These are phyloP conservation scores for Aepyceros melampus DNA, from an alignment of 2,113 vertebrate species.

Conservation along the genomic window DNA sequence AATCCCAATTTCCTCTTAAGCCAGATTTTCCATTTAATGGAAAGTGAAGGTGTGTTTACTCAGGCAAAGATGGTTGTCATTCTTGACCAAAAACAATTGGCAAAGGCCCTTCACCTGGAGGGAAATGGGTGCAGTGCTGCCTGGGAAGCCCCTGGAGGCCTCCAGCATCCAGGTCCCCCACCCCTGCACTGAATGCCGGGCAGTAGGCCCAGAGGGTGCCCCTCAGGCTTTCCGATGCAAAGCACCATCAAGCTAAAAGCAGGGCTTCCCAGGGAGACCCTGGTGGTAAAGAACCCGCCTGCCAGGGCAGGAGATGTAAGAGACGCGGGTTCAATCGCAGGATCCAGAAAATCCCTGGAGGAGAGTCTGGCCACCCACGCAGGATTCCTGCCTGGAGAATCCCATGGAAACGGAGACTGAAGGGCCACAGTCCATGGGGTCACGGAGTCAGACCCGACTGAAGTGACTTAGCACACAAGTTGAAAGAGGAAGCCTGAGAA, in stretches of 20 bases:
- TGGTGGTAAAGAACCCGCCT: neutral
- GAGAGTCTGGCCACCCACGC: neutral
- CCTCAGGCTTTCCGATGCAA: neutral
- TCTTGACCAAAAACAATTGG: neutral
- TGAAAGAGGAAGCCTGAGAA: neutral
- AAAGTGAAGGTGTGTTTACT: neutral
- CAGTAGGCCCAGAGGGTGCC: no score
- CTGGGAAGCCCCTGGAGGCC: neutral
- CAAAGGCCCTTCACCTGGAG: neutral
- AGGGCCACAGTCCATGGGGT: neutral
- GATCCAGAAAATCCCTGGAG: neutral
- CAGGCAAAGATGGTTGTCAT: neutral
- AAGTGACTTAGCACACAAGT: neutral
- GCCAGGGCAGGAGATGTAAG: neutral
- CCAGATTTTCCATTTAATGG: neutral
- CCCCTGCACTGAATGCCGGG: neutral
- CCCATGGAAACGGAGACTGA: neutral
- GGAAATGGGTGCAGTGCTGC: neutral
- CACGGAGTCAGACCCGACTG: neutral
- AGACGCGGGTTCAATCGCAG: rapidly evolving
- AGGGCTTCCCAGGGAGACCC: neutral
- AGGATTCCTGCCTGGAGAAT: neutral
- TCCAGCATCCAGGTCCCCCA: neutral
- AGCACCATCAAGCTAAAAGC: neutral
- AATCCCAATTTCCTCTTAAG: neutral